These are phyloP conservation scores for Quadroppia sp. DNA, from an alignment of 2,888 invertebrate species.

Conservation along the genomic window DNA sequence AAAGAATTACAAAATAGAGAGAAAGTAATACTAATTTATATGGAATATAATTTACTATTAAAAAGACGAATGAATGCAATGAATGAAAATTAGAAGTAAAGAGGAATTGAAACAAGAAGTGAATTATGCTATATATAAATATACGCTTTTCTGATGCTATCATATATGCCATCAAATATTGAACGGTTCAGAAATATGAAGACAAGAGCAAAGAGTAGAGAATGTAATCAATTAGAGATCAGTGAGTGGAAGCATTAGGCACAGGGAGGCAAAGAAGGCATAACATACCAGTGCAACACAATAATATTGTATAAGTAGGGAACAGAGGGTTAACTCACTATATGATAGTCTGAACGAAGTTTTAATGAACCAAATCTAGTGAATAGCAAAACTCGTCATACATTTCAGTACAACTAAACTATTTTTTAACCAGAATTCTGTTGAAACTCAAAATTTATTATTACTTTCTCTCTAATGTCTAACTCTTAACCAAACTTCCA, in stretches of 20 bases:
- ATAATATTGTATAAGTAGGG: not conserved
- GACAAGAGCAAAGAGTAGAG: slow-evolving; percentile 17
- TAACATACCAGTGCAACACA: not conserved
- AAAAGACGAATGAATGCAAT: not conserved
- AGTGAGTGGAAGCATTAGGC: slow-evolving; percentile 33
- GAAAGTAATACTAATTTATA: not conserved
- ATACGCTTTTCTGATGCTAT: not conserved
- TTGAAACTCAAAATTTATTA: not conserved
- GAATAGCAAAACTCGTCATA: not conserved
- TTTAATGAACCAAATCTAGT: slow-evolving; percentile 35
- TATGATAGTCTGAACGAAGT: slow-evolving; percentile 1
- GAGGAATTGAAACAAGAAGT: not conserved
- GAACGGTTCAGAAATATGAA: slow-evolving; percentile 25
- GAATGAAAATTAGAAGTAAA: not conserved
- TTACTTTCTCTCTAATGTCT: not conserved
- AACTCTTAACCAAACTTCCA: slow-evolving; percentile 4
- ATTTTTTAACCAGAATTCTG: not conserved
- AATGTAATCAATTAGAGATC: slow-evolving; percentile 37
- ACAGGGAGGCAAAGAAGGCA: not conserved
- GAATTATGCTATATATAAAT: not conserved
- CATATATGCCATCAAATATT: slow-evolving; percentile 21
- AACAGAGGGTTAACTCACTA: slow-evolving; percentile 10
- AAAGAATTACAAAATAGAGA: slow-evolving; percentile 1
- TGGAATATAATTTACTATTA: not conserved
- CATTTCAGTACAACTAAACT: not conserved